phyloP scores from a whole-genome alignment of 2,113 vertebrate genomes.

The Mastomys coucha region DNA sequence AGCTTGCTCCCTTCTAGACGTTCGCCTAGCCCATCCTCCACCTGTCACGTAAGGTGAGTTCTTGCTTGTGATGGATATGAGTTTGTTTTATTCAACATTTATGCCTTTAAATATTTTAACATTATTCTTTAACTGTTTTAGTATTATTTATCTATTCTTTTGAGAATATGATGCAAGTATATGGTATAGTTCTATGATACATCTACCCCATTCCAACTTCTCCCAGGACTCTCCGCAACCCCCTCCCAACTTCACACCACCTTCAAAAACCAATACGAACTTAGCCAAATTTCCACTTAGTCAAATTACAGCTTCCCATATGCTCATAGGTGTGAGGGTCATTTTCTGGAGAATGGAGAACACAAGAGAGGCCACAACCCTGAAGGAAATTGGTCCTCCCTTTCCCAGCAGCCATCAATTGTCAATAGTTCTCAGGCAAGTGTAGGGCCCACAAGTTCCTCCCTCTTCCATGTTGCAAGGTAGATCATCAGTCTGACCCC shows the following conservation, averaged over 20 bases:
- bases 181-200: too few species aligned
- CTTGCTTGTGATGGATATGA: neutral
- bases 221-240: neutral
- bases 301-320: too few species aligned
- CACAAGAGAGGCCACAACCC: too few species aligned
- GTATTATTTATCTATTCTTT: too few species aligned
- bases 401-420: neutral
- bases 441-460: too few species aligned
- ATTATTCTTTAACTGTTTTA: neutral
- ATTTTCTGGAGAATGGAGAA: neutral
- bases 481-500: neutral
- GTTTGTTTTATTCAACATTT: neutral
- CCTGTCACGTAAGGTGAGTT: neutral
- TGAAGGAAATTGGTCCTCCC: neutral
- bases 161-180: neutral
- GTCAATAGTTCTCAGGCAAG: neutral
- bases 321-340: neutral
- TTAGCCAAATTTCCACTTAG: neutral
- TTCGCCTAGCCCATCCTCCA: neutral
- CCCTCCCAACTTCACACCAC: neutral
- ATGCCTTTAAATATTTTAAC: too few species aligned
- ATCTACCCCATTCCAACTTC: too few species aligned
- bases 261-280: neutral
- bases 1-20: neutral
- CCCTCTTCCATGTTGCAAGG: neutral